Evolutionary conservation across 2,113 vertebrate genomes (phyloP), one percentile per base, ranked within the genome.

Genomic region (Enhydra lutris): DNA sequence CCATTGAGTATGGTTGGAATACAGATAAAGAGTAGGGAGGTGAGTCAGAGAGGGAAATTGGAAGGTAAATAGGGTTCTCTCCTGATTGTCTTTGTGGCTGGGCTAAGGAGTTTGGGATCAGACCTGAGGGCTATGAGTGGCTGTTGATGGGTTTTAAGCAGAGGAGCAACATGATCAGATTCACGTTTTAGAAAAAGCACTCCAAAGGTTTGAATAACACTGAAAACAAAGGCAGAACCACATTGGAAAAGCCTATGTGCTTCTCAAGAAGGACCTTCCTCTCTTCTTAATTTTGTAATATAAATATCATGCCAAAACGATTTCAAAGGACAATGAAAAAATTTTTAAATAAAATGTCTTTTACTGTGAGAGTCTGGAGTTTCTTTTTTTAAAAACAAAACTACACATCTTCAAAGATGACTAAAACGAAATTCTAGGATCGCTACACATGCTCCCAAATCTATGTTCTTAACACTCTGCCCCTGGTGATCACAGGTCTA

Each of bases 121-220:
- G 47, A 88, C 15, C 11, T n/a, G 21, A 74, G 15, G 21, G 57
- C 34, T 69, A 1, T 81, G 47, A 86, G 21, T 76, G 57, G 39
- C 36, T n/a, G 42, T 6, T 89, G 36, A 74, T 50, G 45, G 17
- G 8, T 83, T 93, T 91, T 69, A 91, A 96, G 50, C n/a, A 79
- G 78, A 83, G 50, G 23, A 63, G 18, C 20, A 78, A 69, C 8
- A 76, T 57, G 67, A 91, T 23, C 82, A 96, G 39, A 94, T 83
- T 65, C 55, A 80, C 52, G 15, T 94, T 94, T 88, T 88, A 94
- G 82, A 67, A 83, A 95, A 88, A 91, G 36, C 45, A 94, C n/a
- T 83, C 57, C 76, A 83, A 91, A 93, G 34, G 86, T 95, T 76
- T 23, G 36, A 91, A 83, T 39, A 69, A 94, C 59, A 83, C 11